Evolutionary conservation across 2,113 vertebrate species (phyloP).

Genomic region (Forbesichthys papilliferus): DNA sequence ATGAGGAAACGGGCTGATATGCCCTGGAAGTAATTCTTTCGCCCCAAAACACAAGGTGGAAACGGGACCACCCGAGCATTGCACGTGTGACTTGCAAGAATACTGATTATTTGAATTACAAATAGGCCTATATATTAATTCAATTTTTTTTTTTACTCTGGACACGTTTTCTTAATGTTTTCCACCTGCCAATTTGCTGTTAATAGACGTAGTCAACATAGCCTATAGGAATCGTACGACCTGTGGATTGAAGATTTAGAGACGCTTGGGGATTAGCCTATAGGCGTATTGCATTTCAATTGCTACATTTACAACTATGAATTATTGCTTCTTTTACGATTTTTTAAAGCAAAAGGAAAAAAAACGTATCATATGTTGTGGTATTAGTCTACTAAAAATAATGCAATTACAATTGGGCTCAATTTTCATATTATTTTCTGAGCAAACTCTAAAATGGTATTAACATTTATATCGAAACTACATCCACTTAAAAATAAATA

Average conservation of each 20-base stretch:
- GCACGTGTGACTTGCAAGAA: conserved; percentile 48
- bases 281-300: not conserved
- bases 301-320: not conserved
- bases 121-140: too few species aligned
- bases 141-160: not conserved
- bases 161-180: not conserved
- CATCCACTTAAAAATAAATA: not conserved
- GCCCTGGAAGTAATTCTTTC: conserved; percentile 82
- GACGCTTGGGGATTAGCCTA: not conserved
- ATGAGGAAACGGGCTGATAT: conserved; percentile 76
- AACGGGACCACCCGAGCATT: conserved; percentile 47
- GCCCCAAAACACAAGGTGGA: conserved; percentile 64
- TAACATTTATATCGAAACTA: not conserved
- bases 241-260: not conserved
- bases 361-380: not conserved
- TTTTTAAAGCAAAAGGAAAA: not conserved
- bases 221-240: too few species aligned
- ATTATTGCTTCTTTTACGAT: not conserved
- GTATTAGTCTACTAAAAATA: not conserved
- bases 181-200: not conserved
- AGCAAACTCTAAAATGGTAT: not conserved
- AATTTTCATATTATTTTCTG: too few species aligned
- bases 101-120: conserved; percentile 4
- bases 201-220: too few species aligned
- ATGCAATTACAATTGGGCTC: not conserved